Evolutionary conservation across 2,113 vertebrate species (phyloP).

Genomic region (Myxocyprinus asiaticus): DNA sequence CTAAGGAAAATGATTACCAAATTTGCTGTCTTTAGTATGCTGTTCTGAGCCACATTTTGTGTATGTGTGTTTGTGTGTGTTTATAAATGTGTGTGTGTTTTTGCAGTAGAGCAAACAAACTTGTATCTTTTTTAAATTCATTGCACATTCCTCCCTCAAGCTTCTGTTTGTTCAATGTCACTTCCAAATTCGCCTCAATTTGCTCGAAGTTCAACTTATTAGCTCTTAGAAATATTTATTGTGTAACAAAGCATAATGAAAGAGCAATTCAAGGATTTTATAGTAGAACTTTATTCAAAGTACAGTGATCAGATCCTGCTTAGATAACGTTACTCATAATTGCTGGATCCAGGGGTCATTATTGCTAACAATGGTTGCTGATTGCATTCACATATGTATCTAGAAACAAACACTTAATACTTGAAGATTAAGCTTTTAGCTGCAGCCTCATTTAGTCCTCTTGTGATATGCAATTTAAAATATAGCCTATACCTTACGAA

Average conservation of each 20-base stretch:
- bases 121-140: background rate
- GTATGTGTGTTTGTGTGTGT: too few species aligned
- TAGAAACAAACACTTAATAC: background rate
- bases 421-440: background rate
- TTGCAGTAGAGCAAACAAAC: background rate
- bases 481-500: background rate
- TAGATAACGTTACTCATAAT: background rate
- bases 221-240: conserved; percentile 18
- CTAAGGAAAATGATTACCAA: background rate
- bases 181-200: background rate
- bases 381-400: conserved; percentile 9
- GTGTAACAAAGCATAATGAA: background rate
- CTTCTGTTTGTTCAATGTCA: conserved; percentile 7
- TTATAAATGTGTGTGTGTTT: background rate
- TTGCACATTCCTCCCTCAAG: background rate
- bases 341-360: conserved; percentile 19
- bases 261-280: background rate
- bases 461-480: too few species aligned
- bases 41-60: background rate
- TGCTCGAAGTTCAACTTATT: background rate
- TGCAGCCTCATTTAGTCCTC: background rate
- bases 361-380: conserved; percentile 12
- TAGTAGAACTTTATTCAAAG: background rate
- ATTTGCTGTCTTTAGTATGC: too few species aligned
- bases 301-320: background rate